Percentiles rank a stretch among this genome's conserved stretches.
Conservation (phyloP, 2,113 vertebrate genomes). For the Phoxinus phoxinus region DNA sequence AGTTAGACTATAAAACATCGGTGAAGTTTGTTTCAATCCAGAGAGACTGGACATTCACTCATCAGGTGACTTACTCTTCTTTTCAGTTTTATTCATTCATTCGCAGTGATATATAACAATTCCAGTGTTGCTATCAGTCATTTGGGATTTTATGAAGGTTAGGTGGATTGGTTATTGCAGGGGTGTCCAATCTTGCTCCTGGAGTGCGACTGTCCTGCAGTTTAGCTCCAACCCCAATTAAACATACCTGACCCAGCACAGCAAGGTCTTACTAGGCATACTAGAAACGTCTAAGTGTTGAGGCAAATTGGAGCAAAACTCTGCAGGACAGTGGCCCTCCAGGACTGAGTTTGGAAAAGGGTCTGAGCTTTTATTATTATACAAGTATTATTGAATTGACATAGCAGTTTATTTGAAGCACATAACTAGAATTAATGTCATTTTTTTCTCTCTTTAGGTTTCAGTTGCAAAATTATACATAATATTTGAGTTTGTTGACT, state of each 20-base stretch:
- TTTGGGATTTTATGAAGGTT: neutral
- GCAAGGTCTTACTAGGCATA: no score
- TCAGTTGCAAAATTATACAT: neutral
- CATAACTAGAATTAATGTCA: neutral
- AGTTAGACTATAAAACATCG: neutral
- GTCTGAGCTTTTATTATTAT: neutral
- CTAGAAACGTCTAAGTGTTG: no score
- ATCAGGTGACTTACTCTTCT: constrained; percentile 4
- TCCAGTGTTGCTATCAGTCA: neutral
- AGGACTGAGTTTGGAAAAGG: neutral
- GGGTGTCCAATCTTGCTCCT: no score
- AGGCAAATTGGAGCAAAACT: no score
- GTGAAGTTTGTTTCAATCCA: neutral
- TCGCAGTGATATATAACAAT: neutral
- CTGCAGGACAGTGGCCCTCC: no score
- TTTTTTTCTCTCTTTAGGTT: neutral
- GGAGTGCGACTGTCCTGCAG: no score
- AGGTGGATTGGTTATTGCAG: neutral
- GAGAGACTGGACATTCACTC: neutral
- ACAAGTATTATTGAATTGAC: neutral
- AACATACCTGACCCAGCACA: no score
- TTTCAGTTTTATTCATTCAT: neutral
- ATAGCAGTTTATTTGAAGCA: neutral
- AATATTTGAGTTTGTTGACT: neutral
- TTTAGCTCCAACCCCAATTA: no score